A percentile compares a stretch with the other conserved stretches of the same genome.
Conservation (phyloP, 2,888 invertebrate genomes). For the Ochlodes sylvanus region DNA sequence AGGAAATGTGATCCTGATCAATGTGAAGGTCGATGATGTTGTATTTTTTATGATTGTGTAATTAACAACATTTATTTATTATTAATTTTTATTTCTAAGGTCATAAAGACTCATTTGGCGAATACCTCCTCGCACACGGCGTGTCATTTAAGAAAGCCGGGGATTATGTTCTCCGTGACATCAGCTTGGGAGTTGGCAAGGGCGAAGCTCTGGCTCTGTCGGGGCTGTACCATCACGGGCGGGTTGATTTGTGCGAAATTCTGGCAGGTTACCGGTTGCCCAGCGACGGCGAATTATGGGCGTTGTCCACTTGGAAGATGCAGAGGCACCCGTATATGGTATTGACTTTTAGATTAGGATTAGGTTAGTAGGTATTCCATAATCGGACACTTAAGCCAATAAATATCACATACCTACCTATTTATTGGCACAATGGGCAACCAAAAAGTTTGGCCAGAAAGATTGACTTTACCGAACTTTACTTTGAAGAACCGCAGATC, state of each 20-base stretch:
- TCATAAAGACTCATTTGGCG: slow-evolving; percentile 59
- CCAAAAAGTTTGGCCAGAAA: no score
- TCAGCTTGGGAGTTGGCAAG: slow-evolving; percentile 63
- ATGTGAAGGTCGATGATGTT: no score
- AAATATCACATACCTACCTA: no score
- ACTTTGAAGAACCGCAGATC: no score
- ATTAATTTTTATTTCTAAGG: slow-evolving; percentile 23
- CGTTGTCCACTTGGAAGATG: slow-evolving; percentile 62
- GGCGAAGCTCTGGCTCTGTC: slow-evolving; percentile 68
- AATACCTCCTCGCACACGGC: slow-evolving; percentile 59
- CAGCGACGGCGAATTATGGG: slow-evolving; percentile 55
- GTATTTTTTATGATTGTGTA: no score
- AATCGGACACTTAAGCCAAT: no score
- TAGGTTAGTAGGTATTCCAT: no score
- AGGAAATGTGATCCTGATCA: no score
- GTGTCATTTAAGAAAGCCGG: slow-evolving; percentile 51
- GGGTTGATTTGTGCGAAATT: slow-evolving; percentile 58
- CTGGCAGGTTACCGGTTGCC: slow-evolving; percentile 59
- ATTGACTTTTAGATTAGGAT: slow-evolving; percentile 13
- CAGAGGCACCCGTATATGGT: slow-evolving; percentile 57
- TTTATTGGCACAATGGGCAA: no score
- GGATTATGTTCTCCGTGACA: slow-evolving; percentile 50
- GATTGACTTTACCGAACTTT: no score
- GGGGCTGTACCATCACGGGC: slow-evolving; percentile 63
- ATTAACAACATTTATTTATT: no score